These are phyloP conservation scores for Brachyopa scutellaris DNA, from an alignment of 2,888 invertebrate species.

Conservation along the genomic window DNA sequence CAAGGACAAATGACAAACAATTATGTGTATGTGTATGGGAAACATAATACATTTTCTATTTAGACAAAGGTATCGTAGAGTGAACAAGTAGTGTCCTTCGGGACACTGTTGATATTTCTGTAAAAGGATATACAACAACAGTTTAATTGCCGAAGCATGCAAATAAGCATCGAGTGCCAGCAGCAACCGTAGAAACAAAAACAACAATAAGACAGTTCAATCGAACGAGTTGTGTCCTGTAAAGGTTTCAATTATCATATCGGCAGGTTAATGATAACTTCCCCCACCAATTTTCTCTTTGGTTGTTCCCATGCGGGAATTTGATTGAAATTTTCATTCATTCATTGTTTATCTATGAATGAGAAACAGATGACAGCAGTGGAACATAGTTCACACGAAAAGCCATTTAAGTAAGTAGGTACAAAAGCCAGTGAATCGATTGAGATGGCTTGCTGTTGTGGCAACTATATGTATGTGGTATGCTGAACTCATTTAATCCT, in stretches of 20 bases:
- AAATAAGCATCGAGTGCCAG: slow-evolving; percentile 30
- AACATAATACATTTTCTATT: slow-evolving; percentile 23
- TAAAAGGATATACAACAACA: slow-evolving; percentile 50
- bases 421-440: slow-evolving; percentile 23
- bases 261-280: slow-evolving; percentile 50
- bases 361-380: slow-evolving; percentile 47
- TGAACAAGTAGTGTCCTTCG: slow-evolving; percentile 38
- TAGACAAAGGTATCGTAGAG: slow-evolving; percentile 26
- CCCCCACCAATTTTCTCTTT: slow-evolving; percentile 25
- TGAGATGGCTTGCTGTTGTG: slow-evolving; percentile 22
- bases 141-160: slow-evolving; percentile 55
- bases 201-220: neutral
- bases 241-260: slow-evolving; percentile 60
- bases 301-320: slow-evolving; percentile 16
- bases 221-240: slow-evolving; percentile 23
- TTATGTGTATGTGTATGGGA: neutral
- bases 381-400: slow-evolving; percentile 28
- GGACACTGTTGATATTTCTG: slow-evolving; percentile 56
- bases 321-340: slow-evolving; percentile 55
- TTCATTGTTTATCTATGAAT: slow-evolving; percentile 55
- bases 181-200: neutral
- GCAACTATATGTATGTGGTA: slow-evolving; percentile 33
- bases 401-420: slow-evolving; percentile 14
- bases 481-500: slow-evolving; percentile 58
- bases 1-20: slow-evolving; percentile 9